Evolutionary conservation across 1,140 invertebrate species (phyloP).

Genomic region (Tachypleus tridentatus): DNA sequence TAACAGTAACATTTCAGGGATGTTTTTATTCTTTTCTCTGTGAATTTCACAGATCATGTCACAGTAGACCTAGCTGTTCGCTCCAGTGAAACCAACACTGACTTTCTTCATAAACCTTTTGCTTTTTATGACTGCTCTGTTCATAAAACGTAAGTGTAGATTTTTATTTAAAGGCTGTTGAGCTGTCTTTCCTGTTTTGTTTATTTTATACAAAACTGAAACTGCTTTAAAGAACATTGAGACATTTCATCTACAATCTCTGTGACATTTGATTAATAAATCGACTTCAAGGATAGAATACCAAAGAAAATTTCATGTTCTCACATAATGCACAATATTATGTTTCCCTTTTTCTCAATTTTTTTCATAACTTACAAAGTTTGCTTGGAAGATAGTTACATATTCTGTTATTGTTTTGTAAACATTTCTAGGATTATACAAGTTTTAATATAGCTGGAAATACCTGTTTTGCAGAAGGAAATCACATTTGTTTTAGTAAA

Average conservation of each 20-base stretch:
- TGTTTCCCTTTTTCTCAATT: no score
- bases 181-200: not conserved
- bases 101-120: slow-evolving; percentile 77
- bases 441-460: no score
- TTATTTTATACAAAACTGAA: slow-evolving; percentile 7
- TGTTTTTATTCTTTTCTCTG: not conserved
- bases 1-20: not conserved
- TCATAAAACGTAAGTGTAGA: slow-evolving; percentile 51
- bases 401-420: no score
- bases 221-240: not conserved
- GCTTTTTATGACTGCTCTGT: slow-evolving; percentile 84
- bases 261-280: slow-evolving; percentile 7
- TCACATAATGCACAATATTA: no score
- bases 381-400: no score
- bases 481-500: no score
- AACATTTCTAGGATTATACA: no score
- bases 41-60: slow-evolving; percentile 1
- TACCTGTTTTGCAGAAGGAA: no score
- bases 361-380: no score
- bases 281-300: no score
- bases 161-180: not conserved
- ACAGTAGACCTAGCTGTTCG: slow-evolving; percentile 55
- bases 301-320: no score
- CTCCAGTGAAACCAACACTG: slow-evolving; percentile 88
- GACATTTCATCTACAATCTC: slow-evolving; percentile 1